Conservation (phyloP, 2,113 vertebrate genomes). For the Steatornis caripensis region DNA sequence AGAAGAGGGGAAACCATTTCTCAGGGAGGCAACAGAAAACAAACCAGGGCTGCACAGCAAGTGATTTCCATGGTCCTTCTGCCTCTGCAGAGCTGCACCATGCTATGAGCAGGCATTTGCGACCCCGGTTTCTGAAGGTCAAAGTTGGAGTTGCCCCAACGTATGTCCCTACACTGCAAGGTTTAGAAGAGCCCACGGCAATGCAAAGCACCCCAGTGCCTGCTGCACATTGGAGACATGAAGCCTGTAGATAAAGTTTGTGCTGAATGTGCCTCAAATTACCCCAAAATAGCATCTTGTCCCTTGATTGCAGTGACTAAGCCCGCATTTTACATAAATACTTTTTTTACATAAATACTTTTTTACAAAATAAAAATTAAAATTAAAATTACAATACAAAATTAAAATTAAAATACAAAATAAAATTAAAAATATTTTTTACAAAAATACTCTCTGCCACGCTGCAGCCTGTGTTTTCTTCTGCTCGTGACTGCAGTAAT, state of each 20-base stretch:
- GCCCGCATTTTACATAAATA: background rate
- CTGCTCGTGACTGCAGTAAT: background rate
- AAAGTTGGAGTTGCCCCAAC: background rate
- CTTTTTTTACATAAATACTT: too few species aligned
- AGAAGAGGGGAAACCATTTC: background rate
- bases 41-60: background rate
- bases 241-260: background rate
- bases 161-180: background rate
- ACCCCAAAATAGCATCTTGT: background rate
- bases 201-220: background rate
- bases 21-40: background rate
- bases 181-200: background rate
- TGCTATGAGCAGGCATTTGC: background rate
- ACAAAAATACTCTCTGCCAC: background rate
- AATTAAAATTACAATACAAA: too few species aligned
- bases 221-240: fast-evolving
- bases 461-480: background rate
- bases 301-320: background rate
- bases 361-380: too few species aligned
- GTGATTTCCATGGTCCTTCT: background rate
- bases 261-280: background rate
- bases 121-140: background rate
- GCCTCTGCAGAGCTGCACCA: too few species aligned
- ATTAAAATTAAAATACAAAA: too few species aligned
- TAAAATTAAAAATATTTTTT: too few species aligned